Percentiles rank a stretch among this genome's conserved stretches.
These are phyloP conservation scores for Drosophila seguyi DNA, from an alignment of 1,140 invertebrate genomes.

Conservation along the genomic window DNA sequence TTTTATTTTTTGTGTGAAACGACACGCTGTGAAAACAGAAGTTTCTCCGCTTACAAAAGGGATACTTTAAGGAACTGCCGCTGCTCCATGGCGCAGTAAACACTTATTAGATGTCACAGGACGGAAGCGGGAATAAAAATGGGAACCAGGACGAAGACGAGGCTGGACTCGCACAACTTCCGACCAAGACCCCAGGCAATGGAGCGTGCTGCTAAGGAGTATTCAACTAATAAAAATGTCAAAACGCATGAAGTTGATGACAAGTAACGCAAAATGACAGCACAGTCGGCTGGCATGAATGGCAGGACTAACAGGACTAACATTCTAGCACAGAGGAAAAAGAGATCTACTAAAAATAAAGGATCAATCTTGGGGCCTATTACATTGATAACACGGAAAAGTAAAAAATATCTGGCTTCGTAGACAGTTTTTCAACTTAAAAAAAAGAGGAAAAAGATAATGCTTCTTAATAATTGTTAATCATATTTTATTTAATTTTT, in stretches of 20 bases:
- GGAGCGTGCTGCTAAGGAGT: constrained; percentile 79
- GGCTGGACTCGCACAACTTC: constrained; percentile 7
- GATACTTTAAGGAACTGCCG: constrained; percentile 68
- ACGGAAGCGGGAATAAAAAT: not conserved
- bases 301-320: constrained; percentile 37
- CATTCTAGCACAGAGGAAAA: constrained; percentile 13
- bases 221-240: constrained; percentile 83
- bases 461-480: not conserved
- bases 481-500: not conserved
- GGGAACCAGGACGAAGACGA: constrained; percentile 3
- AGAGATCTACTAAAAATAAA: no score
- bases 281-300: constrained; percentile 39
- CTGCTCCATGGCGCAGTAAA: constrained; percentile 66
- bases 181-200: constrained; percentile 50
- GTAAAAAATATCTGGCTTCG: not conserved
- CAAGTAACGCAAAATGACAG: constrained; percentile 78
- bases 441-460: not conserved
- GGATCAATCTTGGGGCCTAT: not conserved
- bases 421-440: not conserved
- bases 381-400: not conserved
- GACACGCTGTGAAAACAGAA: constrained; percentile 34
- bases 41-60: constrained; percentile 11
- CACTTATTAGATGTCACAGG: constrained; percentile 77
- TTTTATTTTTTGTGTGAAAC: constrained; percentile 35
- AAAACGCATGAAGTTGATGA: constrained; percentile 83